Evolutionary conservation across 2,888 invertebrate genomes (phyloP).

Genomic region (Drosophila kanekoi): DNA sequence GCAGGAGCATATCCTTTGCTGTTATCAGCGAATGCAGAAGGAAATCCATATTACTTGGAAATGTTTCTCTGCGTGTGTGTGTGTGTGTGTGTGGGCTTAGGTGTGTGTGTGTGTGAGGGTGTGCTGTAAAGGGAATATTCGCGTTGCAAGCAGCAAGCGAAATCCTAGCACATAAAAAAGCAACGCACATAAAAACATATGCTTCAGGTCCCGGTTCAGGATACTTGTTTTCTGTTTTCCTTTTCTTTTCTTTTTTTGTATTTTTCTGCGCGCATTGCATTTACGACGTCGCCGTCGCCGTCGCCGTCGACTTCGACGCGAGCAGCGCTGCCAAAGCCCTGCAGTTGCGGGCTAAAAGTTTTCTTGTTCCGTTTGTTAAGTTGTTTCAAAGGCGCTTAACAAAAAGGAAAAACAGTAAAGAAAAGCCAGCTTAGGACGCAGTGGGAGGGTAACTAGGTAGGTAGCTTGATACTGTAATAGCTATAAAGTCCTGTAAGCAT

Average conservation of each 20-base stretch:
- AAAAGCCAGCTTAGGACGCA: slow-evolving; percentile 25
- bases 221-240: slow-evolving; percentile 35
- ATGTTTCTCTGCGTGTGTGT: slow-evolving; percentile 1
- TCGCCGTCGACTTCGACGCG: slow-evolving; percentile 31
- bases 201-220: slow-evolving; percentile 50
- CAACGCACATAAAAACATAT: slow-evolving; percentile 70
- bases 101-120: slow-evolving; percentile 2
- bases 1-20: slow-evolving; percentile 40
- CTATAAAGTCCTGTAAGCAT: not conserved
- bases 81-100: slow-evolving; percentile 1
- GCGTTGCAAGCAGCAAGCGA: slow-evolving; percentile 31
- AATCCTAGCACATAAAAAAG: slow-evolving; percentile 68
- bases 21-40: slow-evolving; percentile 52
- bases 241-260: not conserved
- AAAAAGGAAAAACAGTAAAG: slow-evolving; percentile 14
- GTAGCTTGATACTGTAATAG: not conserved
- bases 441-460: not conserved
- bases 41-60: slow-evolving; percentile 13
- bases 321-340: slow-evolving; percentile 39
- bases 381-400: slow-evolving; percentile 59
- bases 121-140: slow-evolving; percentile 31
- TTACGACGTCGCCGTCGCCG: slow-evolving; percentile 26
- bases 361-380: slow-evolving; percentile 34
- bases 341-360: slow-evolving; percentile 25
- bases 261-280: slow-evolving; percentile 34